Percentiles rank a stretch among this genome's conserved stretches.
These are phyloP conservation scores for Tribolium freemani DNA, from an alignment of 2,888 invertebrate genomes.

Conservation along the genomic window DNA sequence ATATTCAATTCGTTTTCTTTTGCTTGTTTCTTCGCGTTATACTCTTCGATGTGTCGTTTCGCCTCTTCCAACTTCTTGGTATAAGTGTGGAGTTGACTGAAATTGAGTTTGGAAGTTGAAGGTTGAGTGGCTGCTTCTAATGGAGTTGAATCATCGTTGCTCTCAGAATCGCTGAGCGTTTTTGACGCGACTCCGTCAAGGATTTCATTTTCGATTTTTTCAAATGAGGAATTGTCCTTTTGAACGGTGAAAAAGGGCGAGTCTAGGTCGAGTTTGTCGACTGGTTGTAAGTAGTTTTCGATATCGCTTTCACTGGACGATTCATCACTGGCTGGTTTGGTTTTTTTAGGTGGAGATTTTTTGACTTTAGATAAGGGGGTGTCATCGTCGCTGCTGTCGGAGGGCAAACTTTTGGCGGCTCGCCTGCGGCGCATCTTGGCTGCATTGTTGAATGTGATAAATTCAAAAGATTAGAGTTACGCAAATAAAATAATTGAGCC, in stretches of 20 bases:
- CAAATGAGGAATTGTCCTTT: conserved; percentile 52
- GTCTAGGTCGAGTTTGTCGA: conserved; percentile 71
- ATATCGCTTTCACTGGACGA: conserved; percentile 69
- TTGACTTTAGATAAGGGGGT: not conserved
- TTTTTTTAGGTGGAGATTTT: not conserved
- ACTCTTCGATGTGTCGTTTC: conserved; percentile 71
- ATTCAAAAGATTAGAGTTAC: too few species aligned
- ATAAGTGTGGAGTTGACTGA: conserved; percentile 73
- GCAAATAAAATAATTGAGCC: not conserved
- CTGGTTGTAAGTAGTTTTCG: conserved; percentile 71
- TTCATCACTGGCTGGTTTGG: conserved; percentile 42
- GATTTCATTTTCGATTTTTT: conserved; percentile 62
- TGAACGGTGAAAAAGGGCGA: conserved; percentile 70
- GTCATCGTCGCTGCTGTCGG: conserved; percentile 27
- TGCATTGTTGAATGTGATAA: too few species aligned
- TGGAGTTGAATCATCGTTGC: conserved; percentile 52
- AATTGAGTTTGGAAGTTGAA: conserved; percentile 61
- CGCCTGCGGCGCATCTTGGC: conserved; percentile 12
- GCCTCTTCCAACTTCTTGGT: conserved; percentile 75
- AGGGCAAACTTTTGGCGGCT: not conserved
- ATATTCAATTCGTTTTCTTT: conserved; percentile 69
- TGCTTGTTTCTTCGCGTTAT: conserved; percentile 62
- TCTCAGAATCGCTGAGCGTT: conserved; percentile 62
- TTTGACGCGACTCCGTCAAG: conserved; percentile 56
- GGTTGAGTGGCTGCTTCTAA: not conserved